phyloP scores from a whole-genome alignment of 1,140 invertebrate genomes.

The Megalopta genalis region DNA sequence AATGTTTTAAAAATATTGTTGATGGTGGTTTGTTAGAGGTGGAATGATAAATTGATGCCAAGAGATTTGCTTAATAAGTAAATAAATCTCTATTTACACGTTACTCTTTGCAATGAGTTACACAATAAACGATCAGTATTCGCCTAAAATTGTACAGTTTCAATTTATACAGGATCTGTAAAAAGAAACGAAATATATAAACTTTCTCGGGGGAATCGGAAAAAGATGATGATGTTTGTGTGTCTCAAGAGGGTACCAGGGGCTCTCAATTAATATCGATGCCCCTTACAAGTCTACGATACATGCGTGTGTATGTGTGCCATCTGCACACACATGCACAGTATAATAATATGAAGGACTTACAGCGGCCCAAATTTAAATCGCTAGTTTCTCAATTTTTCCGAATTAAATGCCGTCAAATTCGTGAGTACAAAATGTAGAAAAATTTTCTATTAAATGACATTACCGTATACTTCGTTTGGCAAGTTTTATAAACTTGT shows the following conservation, averaged over 20 bases:
- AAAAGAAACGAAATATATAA: constrained; percentile 57
- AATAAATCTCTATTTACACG: constrained; percentile 80
- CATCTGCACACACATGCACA: background rate
- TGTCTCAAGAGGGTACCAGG: constrained; percentile 3
- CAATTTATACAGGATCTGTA: constrained; percentile 72
- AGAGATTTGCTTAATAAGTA: constrained; percentile 76
- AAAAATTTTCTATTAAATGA: too few relatives aligned
- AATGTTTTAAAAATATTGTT: too few relatives aligned
- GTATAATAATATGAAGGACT: constrained; percentile 29
- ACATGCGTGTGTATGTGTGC: background rate
- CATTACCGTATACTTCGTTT: too few relatives aligned
- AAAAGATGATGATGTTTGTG: constrained; percentile 3
- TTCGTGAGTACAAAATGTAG: too few relatives aligned
- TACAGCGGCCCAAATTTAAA: constrained; percentile 11
- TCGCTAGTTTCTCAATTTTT: background rate
- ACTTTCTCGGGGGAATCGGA: constrained; percentile 18
- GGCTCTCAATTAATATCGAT: background rate
- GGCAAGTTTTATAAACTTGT: too few relatives aligned
- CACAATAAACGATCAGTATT: constrained; percentile 78
- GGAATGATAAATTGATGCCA: constrained; percentile 43
- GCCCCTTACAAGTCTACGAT: background rate
- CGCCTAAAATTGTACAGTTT: constrained; percentile 78
- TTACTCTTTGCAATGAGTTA: constrained; percentile 77
- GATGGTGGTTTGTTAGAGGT: background rate
- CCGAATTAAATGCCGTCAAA: too few relatives aligned